Evolutionary conservation across 2,113 vertebrate genomes (phyloP).

Genomic region (Phaethornis superciliosus): DNA sequence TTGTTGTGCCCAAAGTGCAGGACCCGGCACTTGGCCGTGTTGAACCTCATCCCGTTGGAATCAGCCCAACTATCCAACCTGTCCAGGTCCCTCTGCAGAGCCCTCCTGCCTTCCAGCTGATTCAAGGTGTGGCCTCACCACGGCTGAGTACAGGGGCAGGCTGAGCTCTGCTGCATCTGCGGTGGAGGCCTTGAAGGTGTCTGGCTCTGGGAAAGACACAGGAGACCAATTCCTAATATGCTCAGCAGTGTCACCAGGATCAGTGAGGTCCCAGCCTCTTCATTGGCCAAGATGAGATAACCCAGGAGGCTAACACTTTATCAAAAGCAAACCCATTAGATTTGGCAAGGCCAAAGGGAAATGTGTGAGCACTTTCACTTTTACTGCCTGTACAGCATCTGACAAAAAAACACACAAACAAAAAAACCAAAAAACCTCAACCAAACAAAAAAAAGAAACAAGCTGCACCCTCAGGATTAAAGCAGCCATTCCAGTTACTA

Average conservation of each 20-base stretch:
- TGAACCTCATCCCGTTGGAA: no score
- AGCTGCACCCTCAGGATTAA: no score
- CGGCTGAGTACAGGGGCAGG: no score
- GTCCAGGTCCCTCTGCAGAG: no score
- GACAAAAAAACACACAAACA: no score
- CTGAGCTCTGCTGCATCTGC: neutral
- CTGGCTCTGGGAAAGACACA: neutral
- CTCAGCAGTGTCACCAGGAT: no score
- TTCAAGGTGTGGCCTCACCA: no score
- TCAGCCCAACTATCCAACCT: no score
- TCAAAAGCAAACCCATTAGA: neutral
- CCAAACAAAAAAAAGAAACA: neutral
- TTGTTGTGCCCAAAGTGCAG: no score
- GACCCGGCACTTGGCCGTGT: no score
- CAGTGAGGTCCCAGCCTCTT: neutral
- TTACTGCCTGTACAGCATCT: neutral
- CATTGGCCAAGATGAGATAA: neutral
- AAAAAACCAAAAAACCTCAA: no score
- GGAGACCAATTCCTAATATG: fast-evolving
- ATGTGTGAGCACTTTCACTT: neutral
- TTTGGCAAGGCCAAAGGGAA: neutral
- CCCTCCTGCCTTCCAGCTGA: no score
- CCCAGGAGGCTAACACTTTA: neutral
- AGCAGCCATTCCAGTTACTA: neutral
- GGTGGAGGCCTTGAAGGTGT: neutral